Base-by-base conservation (phyloP, 2,113 vertebrate genomes). In the Tragelaphus scriptus region DNA sequence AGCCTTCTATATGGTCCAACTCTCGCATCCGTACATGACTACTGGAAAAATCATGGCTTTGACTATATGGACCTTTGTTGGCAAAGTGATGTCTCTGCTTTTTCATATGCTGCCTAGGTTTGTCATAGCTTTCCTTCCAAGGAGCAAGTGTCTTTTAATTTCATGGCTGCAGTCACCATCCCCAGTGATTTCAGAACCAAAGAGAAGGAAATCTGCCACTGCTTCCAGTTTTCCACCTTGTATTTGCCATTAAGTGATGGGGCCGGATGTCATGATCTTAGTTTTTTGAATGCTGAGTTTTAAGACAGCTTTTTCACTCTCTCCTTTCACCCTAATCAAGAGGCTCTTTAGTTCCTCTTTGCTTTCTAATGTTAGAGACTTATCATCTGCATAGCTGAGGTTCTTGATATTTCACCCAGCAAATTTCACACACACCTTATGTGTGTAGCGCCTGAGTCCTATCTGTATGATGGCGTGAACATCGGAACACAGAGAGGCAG, bases 401-500 rank as follows among this genome's bases (percentile, higher is more conserved):
- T 12, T 40, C 23, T 12, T 23, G n/a, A 40, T 12, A 40, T 6
- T 40, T 71, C n/a, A 11, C n/a, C n/a, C 10, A 12, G 32, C 21
- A 40, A 56, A 2, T 10, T 36, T 85, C 47, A 4, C 19, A n/a
- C 58, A n/a, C 13, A 65, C 44, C 14, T 13, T 25, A 19, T 7
- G 14, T 68, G 51, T 26, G 32, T 36, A 6, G 14, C 26, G 6
- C 10, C 65, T 40, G 23, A 28, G n/a, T 75, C 23, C 49, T 26
- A 2, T 28, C 13, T 55, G 15, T 19, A 6, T 36, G 14, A 11
- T 9, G 3, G 25, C 3, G 13, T 28, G 6, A 7, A 7, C 25
- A 25, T 55, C 7, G 2, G 87, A 26, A 28, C 14, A 28, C 17
- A 36, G 5, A 71, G 23, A 40, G 15, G 10, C 51, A 26, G 15